Conservation (phyloP, 1,140 invertebrate genomes). For the Pseudomyrmex concolor region DNA sequence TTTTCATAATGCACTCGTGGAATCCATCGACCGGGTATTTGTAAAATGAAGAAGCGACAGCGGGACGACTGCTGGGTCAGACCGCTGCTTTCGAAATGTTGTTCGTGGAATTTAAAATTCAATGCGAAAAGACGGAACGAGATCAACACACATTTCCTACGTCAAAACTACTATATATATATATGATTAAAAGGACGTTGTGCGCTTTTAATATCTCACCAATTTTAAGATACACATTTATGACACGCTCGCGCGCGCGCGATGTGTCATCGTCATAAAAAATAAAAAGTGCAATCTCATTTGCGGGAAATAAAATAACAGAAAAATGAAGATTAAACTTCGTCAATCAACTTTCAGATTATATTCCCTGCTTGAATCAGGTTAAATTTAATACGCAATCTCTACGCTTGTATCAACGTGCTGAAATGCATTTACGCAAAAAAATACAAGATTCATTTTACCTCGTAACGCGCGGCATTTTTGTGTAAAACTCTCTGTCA, state of each 20-base stretch:
- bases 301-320: neutral
- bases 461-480: neutral
- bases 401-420: neutral
- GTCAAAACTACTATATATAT: no score
- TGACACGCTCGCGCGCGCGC: no score
- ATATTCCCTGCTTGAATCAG: neutral
- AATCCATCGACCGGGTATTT: neutral
- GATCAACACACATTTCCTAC: neutral
- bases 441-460: neutral
- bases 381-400: conserved; percentile 11
- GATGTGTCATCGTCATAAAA: neutral
- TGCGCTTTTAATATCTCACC: neutral
- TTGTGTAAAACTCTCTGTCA: neutral
- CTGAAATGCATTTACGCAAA: neutral
- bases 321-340: conserved; percentile 2
- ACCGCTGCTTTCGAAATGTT: neutral
- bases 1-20: conserved; percentile 38
- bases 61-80: neutral
- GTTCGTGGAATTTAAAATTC: neutral
- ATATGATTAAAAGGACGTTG: no score
- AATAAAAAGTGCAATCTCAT: neutral
- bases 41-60: conserved; percentile 22
- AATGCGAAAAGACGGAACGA: neutral
- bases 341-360: conserved; percentile 4
- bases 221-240: neutral